These are phyloP conservation scores for Stratiomys singularior DNA, from an alignment of 2,888 invertebrate genomes.

Conservation along the genomic window DNA sequence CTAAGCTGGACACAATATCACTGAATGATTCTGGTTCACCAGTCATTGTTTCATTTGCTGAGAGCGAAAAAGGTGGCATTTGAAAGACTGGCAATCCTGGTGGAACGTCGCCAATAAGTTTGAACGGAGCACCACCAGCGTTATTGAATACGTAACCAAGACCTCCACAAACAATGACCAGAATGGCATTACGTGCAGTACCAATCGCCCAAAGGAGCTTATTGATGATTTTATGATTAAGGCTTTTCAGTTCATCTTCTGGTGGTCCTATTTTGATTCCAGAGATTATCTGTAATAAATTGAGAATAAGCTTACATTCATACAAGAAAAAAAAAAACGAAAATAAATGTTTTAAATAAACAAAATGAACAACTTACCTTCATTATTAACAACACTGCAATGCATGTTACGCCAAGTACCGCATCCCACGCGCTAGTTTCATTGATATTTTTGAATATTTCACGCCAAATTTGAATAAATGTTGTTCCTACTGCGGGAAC, in stretches of 20 bases:
- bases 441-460: slow-evolving; percentile 75
- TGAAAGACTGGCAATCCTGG: slow-evolving; percentile 77
- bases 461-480: slow-evolving; percentile 81
- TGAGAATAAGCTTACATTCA: background rate
- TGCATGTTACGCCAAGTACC: slow-evolving; percentile 78
- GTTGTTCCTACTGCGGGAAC: slow-evolving; percentile 78
- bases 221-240: slow-evolving; percentile 71
- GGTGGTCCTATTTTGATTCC: slow-evolving; percentile 72
- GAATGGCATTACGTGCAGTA: slow-evolving; percentile 84
- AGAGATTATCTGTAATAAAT: slow-evolving; percentile 71
- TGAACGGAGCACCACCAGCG: slow-evolving; percentile 70
- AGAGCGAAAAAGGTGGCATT: slow-evolving; percentile 74
- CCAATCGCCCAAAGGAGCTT: slow-evolving; percentile 80
- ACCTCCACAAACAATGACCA: slow-evolving; percentile 79
- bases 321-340: no score
- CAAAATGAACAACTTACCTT: slow-evolving; percentile 69
- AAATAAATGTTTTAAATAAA: background rate
- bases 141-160: slow-evolving; percentile 74
- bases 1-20: slow-evolving; percentile 82
- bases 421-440: slow-evolving; percentile 78
- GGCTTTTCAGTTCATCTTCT: slow-evolving; percentile 68
- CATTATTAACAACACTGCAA: slow-evolving; percentile 78
- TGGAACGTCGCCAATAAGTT: slow-evolving; percentile 79
- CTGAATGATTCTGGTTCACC: slow-evolving; percentile 67
- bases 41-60: slow-evolving; percentile 70